Evolutionary conservation across 2,113 vertebrate genomes (phyloP).

Genomic region (Eclectus roratus): DNA sequence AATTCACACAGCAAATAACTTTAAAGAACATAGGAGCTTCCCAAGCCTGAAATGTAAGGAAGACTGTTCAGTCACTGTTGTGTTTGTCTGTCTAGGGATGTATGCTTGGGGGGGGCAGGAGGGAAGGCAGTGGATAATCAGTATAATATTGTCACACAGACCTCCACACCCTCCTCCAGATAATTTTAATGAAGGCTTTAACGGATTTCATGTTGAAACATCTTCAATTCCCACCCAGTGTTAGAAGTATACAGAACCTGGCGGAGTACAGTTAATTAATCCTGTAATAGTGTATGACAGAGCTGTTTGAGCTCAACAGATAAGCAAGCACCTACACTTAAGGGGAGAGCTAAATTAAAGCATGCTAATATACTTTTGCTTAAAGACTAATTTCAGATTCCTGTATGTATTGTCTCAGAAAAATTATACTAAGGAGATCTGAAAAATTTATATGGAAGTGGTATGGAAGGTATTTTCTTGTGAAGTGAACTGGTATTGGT

Average conservation of each 20-base stretch:
- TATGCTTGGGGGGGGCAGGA: rapidly evolving
- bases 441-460: not conserved
- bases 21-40: not conserved
- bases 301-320: not conserved
- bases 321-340: not conserved
- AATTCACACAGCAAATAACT: not conserved
- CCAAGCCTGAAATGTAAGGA: not conserved
- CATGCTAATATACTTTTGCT: not conserved
- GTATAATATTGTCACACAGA: not conserved
- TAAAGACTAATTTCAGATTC: not conserved
- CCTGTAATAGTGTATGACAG: not conserved
- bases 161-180: not conserved
- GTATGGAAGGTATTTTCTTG: not conserved
- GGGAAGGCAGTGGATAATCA: not conserved
- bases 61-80: not conserved
- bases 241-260: not conserved
- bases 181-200: not conserved
- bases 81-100: too few relatives aligned
- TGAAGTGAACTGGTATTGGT: not conserved
- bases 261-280: not conserved
- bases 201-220: not conserved
- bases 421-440: not conserved
- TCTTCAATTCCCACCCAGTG: not conserved
- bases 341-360: not conserved
- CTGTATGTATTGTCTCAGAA: not conserved